A percentile compares a stretch with the other conserved stretches of the same genome.
Evolutionary conservation across 1,140 invertebrate species (phyloP).

Genomic region (Maconellicoccus hirsutus): DNA sequence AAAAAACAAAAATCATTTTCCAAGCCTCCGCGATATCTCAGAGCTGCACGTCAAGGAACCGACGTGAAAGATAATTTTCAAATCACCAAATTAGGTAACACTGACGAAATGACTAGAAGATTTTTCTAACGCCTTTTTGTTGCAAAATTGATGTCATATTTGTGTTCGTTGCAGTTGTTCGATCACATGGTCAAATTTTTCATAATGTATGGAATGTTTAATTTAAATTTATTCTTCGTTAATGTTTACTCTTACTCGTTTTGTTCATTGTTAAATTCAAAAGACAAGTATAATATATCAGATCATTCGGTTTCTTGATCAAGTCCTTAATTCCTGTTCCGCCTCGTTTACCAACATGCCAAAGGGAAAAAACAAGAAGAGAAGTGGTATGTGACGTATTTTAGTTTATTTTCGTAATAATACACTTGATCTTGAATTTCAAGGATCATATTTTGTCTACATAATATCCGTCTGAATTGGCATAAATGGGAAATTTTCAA

Average conservation of each 20-base stretch:
- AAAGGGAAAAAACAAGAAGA: slow-evolving; percentile 8
- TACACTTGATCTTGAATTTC: slow-evolving; percentile 5
- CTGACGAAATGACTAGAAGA: neutral
- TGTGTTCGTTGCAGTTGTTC: slow-evolving; percentile 15
- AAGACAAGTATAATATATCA: slow-evolving; percentile 16
- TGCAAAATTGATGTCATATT: slow-evolving; percentile 2
- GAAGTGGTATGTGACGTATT: slow-evolving; percentile 2
- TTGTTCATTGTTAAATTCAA: slow-evolving; percentile 7
- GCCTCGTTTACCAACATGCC: slow-evolving; percentile 1
- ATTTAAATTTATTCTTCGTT: slow-evolving; percentile 13
- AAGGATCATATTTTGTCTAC: neutral
- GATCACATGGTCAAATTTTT: slow-evolving; percentile 16
- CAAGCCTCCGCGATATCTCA: too few species aligned
- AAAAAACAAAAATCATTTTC: too few species aligned
- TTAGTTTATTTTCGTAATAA: slow-evolving; percentile 2
- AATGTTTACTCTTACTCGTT: slow-evolving; percentile 8
- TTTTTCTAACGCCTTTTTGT: neutral
- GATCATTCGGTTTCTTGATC: slow-evolving; percentile 16
- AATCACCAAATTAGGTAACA: neutral
- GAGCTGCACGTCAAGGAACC: too few species aligned
- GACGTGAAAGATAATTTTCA: neutral
- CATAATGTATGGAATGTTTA: slow-evolving; percentile 18
- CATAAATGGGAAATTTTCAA: neutral
- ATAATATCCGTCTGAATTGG: neutral
- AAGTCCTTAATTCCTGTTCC: neutral